Conservation (phyloP, 2,113 vertebrate genomes). For the Rhinopithecus roxellana region DNA sequence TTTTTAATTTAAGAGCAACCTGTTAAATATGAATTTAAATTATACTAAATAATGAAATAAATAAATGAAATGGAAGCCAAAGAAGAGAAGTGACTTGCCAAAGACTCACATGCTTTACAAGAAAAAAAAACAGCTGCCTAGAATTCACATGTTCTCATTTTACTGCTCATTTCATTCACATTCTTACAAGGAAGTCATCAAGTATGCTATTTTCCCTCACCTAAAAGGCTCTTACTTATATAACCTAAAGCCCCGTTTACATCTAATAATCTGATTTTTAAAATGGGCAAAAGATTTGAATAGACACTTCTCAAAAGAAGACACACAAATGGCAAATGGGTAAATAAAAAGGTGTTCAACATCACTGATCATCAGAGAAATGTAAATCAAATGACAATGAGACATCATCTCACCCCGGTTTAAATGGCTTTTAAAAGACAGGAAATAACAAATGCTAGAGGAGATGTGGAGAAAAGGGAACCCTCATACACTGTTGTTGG, state of each 20-base stretch:
- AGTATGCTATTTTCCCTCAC: background rate
- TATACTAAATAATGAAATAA: conserved; percentile 2
- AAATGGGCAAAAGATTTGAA: too few species aligned
- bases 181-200: background rate
- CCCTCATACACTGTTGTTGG: too few species aligned
- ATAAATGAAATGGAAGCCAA: conserved; percentile 29
- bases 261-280: too few species aligned
- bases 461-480: too few species aligned
- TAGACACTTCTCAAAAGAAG: too few species aligned
- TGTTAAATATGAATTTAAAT: conserved; percentile 27
- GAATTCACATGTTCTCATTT: background rate
- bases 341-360: too few species aligned
- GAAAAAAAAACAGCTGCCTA: background rate
- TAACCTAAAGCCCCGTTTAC: background rate
- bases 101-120: background rate
- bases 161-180: background rate
- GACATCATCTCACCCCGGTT: too few species aligned
- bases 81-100: background rate
- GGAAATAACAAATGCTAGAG: too few species aligned
- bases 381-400: too few species aligned
- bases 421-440: too few species aligned
- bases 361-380: too few species aligned
- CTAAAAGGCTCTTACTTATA: background rate
- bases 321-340: too few species aligned
- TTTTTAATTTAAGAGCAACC: background rate